phyloP scores from a whole-genome alignment of 2,113 vertebrate genomes.

The Clinocottus analis region DNA sequence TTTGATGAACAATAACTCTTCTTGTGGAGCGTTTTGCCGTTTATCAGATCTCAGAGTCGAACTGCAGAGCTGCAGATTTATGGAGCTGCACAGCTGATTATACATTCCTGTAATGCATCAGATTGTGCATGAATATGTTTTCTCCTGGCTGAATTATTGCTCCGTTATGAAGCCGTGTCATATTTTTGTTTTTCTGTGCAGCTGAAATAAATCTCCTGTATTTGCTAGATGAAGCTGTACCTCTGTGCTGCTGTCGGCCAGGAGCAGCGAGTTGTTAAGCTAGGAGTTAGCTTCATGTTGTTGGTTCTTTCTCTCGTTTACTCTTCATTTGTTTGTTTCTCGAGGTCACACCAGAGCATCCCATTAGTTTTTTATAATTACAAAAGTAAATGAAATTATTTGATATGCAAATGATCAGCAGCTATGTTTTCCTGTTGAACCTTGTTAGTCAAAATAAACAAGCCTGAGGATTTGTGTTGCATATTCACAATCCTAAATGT shows the following conservation, averaged over 20 bases:
- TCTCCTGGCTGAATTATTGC: slow-evolving; percentile 63
- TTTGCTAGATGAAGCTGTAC: slow-evolving; percentile 60
- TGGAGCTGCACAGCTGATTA: slow-evolving; percentile 56
- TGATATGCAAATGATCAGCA: slow-evolving; percentile 46
- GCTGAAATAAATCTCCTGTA: slow-evolving; percentile 52
- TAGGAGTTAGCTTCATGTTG: background rate
- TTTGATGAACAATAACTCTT: slow-evolving; percentile 51
- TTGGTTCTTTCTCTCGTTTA: background rate
- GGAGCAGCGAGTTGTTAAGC: slow-evolving; percentile 16
- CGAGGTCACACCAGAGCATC: slow-evolving; percentile 3
- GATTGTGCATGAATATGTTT: slow-evolving; percentile 68
- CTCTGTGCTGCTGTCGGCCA: background rate
- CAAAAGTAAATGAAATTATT: slow-evolving; percentile 38
- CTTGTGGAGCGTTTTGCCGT: slow-evolving; percentile 31
- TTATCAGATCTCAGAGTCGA: slow-evolving; percentile 57
- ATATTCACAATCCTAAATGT: slow-evolving; percentile 4
- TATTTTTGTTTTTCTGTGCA: slow-evolving; percentile 49
- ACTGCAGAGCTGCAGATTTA: slow-evolving; percentile 60
- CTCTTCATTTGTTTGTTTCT: slow-evolving; percentile 18
- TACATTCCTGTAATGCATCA: slow-evolving; percentile 69
- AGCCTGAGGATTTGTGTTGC: slow-evolving; percentile 33
- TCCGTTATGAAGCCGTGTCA: slow-evolving; percentile 47
- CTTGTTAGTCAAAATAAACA: slow-evolving; percentile 46
- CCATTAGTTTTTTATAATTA: slow-evolving; percentile 38
- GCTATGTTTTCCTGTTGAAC: slow-evolving; percentile 44